phyloP scores from a whole-genome alignment of 2,797 vertebrate genomes.

The Arrhamphus sclerolepis region DNA sequence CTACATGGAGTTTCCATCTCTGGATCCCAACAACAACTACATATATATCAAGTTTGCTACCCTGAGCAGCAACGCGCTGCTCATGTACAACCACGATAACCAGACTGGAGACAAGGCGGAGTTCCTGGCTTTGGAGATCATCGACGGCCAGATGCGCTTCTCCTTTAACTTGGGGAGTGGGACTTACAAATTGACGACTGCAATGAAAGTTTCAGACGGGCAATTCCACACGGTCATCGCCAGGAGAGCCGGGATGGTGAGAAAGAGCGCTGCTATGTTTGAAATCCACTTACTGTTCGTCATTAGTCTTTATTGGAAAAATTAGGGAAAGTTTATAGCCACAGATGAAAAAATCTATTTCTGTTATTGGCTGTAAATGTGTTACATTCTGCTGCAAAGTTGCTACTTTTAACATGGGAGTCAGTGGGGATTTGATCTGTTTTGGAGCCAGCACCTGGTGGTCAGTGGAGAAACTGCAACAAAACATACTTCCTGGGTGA shows the following conservation, averaged over 20 bases:
- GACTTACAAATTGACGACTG: slow-evolving; percentile 90
- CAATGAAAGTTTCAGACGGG: slow-evolving; percentile 93
- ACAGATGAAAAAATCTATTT: too few relatives aligned
- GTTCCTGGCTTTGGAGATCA: slow-evolving; percentile 94
- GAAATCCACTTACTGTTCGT: slow-evolving; percentile 11
- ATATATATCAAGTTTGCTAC: slow-evolving; percentile 98
- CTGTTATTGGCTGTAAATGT: too few relatives aligned
- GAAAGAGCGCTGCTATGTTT: slow-evolving; percentile 18
- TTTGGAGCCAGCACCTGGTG: too few relatives aligned
- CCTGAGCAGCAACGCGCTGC: slow-evolving; percentile 88
- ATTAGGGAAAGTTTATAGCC: too few relatives aligned
- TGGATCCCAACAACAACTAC: slow-evolving; percentile 99
- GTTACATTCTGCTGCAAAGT: too few relatives aligned
- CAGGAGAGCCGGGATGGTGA: slow-evolving; percentile 96
- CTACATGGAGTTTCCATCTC: slow-evolving; percentile 97
- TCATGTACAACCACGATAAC: slow-evolving; percentile 98
- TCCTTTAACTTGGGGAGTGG: slow-evolving; percentile 96
- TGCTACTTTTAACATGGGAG: too few relatives aligned
- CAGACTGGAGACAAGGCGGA: slow-evolving; percentile 94
- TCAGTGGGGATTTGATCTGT: too few relatives aligned
- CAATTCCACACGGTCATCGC: slow-evolving; percentile 97
- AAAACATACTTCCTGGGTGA: too few relatives aligned
- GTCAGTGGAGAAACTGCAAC: too few relatives aligned
- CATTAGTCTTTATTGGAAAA: too few relatives aligned
- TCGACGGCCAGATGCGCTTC: slow-evolving; percentile 88